These are phyloP conservation scores for Graphium colonna DNA, from an alignment of 2,888 invertebrate genomes.

Conservation along the genomic window DNA sequence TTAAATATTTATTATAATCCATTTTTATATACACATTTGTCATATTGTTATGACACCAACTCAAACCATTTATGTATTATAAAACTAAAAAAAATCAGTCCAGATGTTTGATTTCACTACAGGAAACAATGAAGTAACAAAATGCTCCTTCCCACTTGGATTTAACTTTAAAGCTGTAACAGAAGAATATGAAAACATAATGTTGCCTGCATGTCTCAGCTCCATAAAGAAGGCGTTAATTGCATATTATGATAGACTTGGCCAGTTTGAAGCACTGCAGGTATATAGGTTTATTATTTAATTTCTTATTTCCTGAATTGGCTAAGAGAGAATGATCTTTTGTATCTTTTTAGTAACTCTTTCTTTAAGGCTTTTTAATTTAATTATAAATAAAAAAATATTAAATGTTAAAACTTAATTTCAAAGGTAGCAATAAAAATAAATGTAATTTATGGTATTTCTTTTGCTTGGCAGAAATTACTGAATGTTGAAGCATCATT, in stretches of 20 bases:
- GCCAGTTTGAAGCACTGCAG: conserved; percentile 56
- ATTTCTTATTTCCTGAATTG: no score
- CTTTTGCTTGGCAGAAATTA: conserved; percentile 48
- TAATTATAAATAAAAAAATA: neutral
- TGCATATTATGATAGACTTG: conserved; percentile 59
- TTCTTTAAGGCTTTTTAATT: neutral
- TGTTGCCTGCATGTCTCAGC: conserved; percentile 57
- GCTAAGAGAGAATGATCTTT: no score
- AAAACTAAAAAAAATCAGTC: no score
- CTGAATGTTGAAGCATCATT: conserved; percentile 51
- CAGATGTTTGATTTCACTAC: no score
- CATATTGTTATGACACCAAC: no score
- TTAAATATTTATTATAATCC: no score
- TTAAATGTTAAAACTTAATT: no score
- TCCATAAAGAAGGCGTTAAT: conserved; percentile 56
- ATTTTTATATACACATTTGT: no score
- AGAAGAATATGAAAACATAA: conserved; percentile 54
- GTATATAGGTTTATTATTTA: conserved; percentile 36
- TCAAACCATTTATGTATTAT: no score
- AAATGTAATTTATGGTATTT: no score
- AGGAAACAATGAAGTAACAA: conserved; percentile 52
- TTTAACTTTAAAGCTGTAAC: conserved; percentile 58
- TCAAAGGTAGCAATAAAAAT: no score
- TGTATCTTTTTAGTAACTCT: no score
- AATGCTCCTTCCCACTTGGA: conserved; percentile 56